phyloP scores from a whole-genome alignment of 2,797 vertebrate genomes.

The Jordanella pulchra region DNA sequence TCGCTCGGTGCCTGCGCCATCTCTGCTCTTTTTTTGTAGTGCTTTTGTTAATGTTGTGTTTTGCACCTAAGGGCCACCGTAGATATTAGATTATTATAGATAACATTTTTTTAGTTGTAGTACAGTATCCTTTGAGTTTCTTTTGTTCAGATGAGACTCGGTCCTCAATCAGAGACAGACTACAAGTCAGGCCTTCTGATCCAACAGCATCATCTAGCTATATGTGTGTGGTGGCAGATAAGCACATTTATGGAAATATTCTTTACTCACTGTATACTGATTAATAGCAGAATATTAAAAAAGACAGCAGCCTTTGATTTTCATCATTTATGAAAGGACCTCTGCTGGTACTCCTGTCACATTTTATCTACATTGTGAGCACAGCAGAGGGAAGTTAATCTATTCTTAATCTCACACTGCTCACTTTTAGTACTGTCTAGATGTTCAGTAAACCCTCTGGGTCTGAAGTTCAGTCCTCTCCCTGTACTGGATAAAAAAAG shows the following conservation, averaged over 20 bases:
- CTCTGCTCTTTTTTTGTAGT: no score
- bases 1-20: no score
- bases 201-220: no score
- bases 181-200: no score
- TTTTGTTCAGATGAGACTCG: no score
- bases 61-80: no score
- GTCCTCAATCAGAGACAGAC: no score
- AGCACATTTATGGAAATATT: not conserved
- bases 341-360: not conserved
- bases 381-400: not conserved
- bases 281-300: not conserved
- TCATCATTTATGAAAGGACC: not conserved
- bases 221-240: not conserved
- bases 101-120: no score
- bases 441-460: not conserved
- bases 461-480: slow-evolving; percentile 3
- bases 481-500: not conserved
- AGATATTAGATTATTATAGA: no score
- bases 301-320: not conserved
- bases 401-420: not conserved
- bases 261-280: not conserved
- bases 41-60: no score
- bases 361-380: not conserved
- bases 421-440: not conserved
- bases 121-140: no score